Evolutionary conservation across 2,113 vertebrate species (phyloP), one percentile per base, ranked within the genome.

Genomic region (Cromileptes altivelis): DNA sequence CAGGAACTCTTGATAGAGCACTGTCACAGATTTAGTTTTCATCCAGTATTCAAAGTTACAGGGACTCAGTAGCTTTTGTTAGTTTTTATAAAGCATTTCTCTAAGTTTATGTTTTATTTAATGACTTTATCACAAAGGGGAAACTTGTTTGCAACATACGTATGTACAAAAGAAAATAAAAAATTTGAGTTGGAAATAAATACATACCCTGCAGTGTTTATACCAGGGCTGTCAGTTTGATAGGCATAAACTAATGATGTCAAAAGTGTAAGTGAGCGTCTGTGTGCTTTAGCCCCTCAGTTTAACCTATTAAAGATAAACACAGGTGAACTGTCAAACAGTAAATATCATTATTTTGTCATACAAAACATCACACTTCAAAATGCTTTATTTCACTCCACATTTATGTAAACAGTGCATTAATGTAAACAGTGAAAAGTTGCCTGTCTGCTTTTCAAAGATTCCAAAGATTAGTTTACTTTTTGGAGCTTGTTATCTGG

Each of bases 261-360:
- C 33, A 40, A 19, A 60, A 23, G 37, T 30, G 7, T 9, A 3
- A 23, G 47, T n/a, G 60, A 27, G 23, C 25, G 17, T 70, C 42
- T 27, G 21, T 21, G 17, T 37, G 3, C 21, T 40, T 10, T 9
- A 42, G 30, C 17, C 33, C 56, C 40, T 53, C 40, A 25, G 2
- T 73, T 57, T 53, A 52, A 21, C 25, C 60, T 27, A 40, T 65
- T 64, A 56, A 82, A 82, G 57, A 40, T 40, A 25, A 81, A 73
- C 6, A 56, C 37, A 49, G 17, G 23, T 19, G 63, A 74, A 69
- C 1, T 56, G 10, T 53, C 13, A 70, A 62, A 69, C 23, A 23
- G 45, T 27, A 61, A 50, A 62, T 37, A 23, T 61, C 42, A 65
- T 23, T 58, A 68, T 68, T 77, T 33, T 33, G 18, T 37, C 40